phyloP scores from a whole-genome alignment of 2,888 invertebrate species.

The Diarsia brunnea region DNA sequence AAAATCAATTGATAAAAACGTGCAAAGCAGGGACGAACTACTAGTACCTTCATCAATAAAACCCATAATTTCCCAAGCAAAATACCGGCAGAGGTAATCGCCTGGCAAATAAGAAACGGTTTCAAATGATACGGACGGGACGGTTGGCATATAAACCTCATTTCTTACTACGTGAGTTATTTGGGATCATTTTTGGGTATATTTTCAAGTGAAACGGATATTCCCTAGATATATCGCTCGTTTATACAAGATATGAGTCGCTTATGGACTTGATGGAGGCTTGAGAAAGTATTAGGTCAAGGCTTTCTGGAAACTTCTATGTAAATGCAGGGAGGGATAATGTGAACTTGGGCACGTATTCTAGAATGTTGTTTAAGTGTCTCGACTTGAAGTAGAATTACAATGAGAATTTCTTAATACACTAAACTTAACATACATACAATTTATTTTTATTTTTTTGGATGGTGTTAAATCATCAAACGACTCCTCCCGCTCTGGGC shows the following conservation, averaged over 20 bases:
- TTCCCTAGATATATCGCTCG: slow-evolving; percentile 39
- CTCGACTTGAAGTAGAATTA: not conserved
- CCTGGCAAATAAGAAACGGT: slow-evolving; percentile 14
- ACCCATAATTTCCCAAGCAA: not conserved
- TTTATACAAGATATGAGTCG: slow-evolving; percentile 38
- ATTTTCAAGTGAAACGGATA: slow-evolving; percentile 37
- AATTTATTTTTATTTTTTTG: too few species aligned
- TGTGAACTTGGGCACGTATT: not conserved
- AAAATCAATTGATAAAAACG: not conserved
- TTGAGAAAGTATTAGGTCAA: slow-evolving; percentile 25
- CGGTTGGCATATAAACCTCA: slow-evolving; percentile 30
- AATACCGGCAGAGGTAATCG: slow-evolving; percentile 34
- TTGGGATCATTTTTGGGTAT: slow-evolving; percentile 24
- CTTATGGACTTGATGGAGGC: slow-evolving; percentile 20
- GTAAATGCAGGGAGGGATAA: slow-evolving; percentile 18
- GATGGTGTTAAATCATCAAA: too few species aligned
- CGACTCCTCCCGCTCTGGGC: too few species aligned
- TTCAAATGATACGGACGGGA: slow-evolving; percentile 30
- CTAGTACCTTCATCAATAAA: slow-evolving; percentile 19
- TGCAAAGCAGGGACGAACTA: too few species aligned
- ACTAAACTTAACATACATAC: too few species aligned
- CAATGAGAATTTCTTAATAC: not conserved
- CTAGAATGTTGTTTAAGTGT: not conserved
- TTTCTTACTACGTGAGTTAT: slow-evolving; percentile 41
- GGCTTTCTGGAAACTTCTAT: slow-evolving; percentile 11